Percentiles rank a stretch among this genome's conserved stretches.
phyloP scores from a whole-genome alignment of 2,797 vertebrate species.

The Sylvia borin region DNA sequence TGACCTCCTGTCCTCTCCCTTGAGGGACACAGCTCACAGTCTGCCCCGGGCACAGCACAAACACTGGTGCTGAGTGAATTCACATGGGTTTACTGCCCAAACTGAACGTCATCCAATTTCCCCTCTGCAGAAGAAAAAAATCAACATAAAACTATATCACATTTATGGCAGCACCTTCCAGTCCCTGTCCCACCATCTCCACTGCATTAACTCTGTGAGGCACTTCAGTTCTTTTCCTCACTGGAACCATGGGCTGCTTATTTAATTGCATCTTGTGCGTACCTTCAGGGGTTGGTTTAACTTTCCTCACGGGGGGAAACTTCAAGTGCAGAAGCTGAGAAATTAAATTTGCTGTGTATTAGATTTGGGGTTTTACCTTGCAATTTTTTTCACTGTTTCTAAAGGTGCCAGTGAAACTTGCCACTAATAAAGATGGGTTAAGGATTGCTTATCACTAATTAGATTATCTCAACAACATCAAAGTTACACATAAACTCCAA shows the following conservation, averaged over 20 bases:
- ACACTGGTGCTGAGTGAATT: neutral
- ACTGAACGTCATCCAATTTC: neutral
- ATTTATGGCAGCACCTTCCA: neutral
- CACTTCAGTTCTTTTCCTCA: neutral
- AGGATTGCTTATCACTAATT: neutral
- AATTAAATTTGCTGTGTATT: neutral
- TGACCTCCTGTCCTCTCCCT: neutral
- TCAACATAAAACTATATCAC: neutral
- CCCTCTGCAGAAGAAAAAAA: neutral
- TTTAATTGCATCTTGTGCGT: accelerated
- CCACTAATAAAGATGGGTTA: neutral
- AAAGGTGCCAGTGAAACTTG: neutral
- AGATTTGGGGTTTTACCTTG: neutral
- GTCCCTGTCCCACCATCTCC: neutral
- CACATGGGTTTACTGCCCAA: neutral
- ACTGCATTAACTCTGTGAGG: neutral
- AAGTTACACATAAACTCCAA: neutral
- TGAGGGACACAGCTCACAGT: accelerated
- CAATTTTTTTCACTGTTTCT: neutral
- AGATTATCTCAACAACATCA: neutral
- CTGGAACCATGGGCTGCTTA: accelerated
- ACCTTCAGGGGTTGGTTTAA: neutral
- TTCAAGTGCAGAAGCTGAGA: neutral
- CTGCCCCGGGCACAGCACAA: neutral
- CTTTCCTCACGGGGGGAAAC: neutral